These are phyloP conservation scores for Pelobates cultripes DNA, from an alignment of 2,797 vertebrate genomes.

Conservation along the genomic window DNA sequence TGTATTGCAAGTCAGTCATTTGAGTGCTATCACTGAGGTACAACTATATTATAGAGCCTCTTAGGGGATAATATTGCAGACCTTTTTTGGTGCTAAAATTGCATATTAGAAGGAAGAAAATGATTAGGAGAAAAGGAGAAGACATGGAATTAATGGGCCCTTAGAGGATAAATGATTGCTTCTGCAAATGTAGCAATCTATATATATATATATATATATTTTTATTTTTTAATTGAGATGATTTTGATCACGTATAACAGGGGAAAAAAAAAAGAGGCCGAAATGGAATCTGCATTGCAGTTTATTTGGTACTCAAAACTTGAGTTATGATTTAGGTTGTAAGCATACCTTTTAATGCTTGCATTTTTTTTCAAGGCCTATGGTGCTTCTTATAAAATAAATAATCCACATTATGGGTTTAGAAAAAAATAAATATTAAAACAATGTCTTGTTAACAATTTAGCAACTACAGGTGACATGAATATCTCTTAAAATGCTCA, in stretches of 20 bases:
- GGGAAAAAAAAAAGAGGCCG: background rate
- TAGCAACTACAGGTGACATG: background rate
- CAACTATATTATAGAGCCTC: background rate
- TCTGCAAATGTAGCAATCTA: background rate
- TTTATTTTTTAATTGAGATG: background rate
- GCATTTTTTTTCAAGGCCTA: background rate
- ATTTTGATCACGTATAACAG: background rate
- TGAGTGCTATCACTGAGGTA: background rate
- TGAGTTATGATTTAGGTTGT: too few species aligned
- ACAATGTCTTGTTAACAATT: background rate
- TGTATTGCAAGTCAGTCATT: slow-evolving; percentile 58
- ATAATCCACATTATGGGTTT: too few species aligned
- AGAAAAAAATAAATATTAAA: background rate
- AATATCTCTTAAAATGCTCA: background rate
- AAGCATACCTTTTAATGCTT: too few species aligned
- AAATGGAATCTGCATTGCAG: background rate
- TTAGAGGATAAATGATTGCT: background rate
- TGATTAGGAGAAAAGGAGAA: background rate
- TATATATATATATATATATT: background rate
- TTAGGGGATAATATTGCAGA: background rate
- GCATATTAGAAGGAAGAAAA: background rate
- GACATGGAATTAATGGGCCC: background rate
- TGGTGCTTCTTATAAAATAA: background rate
- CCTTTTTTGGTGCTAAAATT: background rate
- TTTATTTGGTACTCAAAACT: background rate